Conservation (phyloP, 2,113 vertebrate species). For the Macrotis lagotis region DNA sequence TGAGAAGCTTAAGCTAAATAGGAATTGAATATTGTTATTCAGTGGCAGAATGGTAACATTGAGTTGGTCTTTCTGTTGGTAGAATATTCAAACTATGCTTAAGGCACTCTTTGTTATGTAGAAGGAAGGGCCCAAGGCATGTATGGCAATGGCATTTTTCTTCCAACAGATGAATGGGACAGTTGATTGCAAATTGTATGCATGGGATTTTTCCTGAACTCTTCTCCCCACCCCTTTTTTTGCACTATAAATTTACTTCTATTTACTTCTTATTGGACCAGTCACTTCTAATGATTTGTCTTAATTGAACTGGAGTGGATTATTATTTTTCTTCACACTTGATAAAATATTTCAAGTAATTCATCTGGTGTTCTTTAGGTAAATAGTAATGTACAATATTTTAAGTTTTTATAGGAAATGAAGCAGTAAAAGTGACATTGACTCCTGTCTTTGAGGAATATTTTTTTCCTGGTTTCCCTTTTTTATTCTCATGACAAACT, state of each 20-base stretch:
- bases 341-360: background rate
- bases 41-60: background rate
- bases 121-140: background rate
- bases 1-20: background rate
- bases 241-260: background rate
- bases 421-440: background rate
- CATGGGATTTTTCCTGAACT: background rate
- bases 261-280: background rate
- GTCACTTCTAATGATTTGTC: background rate
- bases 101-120: background rate
- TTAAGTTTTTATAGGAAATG: background rate
- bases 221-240: background rate
- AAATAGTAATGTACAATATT: background rate
- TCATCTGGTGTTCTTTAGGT: background rate
- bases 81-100: background rate
- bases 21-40: background rate
- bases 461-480: background rate
- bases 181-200: background rate
- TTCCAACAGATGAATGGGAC: background rate
- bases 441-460: conserved; percentile 11
- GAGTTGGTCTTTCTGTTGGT: background rate
- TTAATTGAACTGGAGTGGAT: background rate
- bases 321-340: background rate
- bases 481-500: conserved; percentile 13
- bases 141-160: background rate